phyloP scores from a whole-genome alignment of 2,888 invertebrate species.

The Hyposoter didymator region DNA sequence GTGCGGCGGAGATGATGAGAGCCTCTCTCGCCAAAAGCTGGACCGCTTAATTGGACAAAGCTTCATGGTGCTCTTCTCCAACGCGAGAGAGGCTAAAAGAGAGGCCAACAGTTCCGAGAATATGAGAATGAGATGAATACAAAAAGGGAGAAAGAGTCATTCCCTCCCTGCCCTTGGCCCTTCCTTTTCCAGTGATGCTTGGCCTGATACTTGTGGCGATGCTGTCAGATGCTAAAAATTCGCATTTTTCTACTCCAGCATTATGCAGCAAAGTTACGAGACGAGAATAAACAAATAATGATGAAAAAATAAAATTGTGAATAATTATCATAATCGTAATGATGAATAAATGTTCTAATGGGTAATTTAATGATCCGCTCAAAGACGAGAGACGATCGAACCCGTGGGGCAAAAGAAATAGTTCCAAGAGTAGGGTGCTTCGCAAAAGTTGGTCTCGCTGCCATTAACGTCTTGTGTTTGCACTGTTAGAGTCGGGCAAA shows the following conservation, averaged over 20 bases:
- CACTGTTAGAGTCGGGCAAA: constrained; percentile 76
- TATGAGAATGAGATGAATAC: constrained; percentile 51
- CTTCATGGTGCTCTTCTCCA: constrained; percentile 70
- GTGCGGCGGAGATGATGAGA: constrained; percentile 71
- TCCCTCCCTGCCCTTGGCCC: not conserved
- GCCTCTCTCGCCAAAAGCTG: constrained; percentile 75
- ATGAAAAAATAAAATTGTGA: constrained; percentile 44
- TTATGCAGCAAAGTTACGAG: constrained; percentile 79
- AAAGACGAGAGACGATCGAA: constrained; percentile 2
- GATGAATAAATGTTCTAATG: not conserved
- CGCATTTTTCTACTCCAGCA: constrained; percentile 77
- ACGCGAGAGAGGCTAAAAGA: constrained; percentile 41
- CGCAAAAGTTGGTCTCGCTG: constrained; percentile 76
- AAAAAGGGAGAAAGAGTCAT: constrained; percentile 43
- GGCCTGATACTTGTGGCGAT: constrained; percentile 46
- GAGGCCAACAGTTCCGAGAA: constrained; percentile 49
- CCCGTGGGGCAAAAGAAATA: not conserved
- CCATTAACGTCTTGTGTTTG: constrained; percentile 81
- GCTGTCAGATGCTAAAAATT: constrained; percentile 45
- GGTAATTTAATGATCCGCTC: not conserved
- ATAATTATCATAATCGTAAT: not conserved
- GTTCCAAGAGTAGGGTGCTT: constrained; percentile 53
- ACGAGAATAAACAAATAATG: constrained; percentile 74
- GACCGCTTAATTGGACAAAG: constrained; percentile 84
- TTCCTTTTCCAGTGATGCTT: constrained; percentile 22